Percentiles rank a stretch among this genome's conserved stretches.
phyloP scores from a whole-genome alignment of 1,140 invertebrate genomes.

The Drosophila obscura region DNA sequence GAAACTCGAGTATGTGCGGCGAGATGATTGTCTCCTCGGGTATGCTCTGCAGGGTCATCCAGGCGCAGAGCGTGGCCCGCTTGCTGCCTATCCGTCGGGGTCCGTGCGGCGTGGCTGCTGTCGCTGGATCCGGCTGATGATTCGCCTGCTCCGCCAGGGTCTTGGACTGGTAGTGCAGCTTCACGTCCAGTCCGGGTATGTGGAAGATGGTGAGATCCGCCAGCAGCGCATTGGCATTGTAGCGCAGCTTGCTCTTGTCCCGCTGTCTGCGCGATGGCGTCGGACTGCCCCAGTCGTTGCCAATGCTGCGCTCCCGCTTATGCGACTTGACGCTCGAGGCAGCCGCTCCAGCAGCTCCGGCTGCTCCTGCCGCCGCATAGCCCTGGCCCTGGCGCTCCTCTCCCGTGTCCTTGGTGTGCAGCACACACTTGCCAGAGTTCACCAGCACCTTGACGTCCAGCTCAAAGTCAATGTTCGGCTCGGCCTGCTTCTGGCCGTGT shows the following conservation, averaged over 20 bases:
- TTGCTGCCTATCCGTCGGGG: conserved; percentile 88
- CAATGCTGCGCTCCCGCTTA: conserved; percentile 78
- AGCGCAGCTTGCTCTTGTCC: conserved; percentile 84
- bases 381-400: conserved; percentile 87
- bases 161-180: conserved; percentile 95
- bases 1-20: conserved; percentile 96
- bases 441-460: conserved; percentile 98
- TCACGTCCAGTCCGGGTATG: conserved; percentile 97
- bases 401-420: conserved; percentile 94
- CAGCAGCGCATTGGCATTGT: conserved; percentile 85
- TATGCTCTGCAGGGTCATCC: conserved; percentile 97
- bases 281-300: conserved; percentile 84
- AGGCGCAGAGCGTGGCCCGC: conserved; percentile 96
- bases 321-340: conserved; percentile 71
- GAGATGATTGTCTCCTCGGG: conserved; percentile 98
- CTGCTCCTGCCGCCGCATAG: conserved; percentile 42
- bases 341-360: conserved; percentile 83
- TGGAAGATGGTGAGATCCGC: conserved; percentile 96
- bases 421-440: conserved; percentile 97
- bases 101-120: conserved; percentile 4
- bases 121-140: conserved; percentile 48
- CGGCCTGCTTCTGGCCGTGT: conserved; percentile 86
- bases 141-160: conserved; percentile 86
- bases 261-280: conserved; percentile 84
- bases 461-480: conserved; percentile 98